Conservation (phyloP, 2,113 vertebrate genomes). For the Apteryx owenii region DNA sequence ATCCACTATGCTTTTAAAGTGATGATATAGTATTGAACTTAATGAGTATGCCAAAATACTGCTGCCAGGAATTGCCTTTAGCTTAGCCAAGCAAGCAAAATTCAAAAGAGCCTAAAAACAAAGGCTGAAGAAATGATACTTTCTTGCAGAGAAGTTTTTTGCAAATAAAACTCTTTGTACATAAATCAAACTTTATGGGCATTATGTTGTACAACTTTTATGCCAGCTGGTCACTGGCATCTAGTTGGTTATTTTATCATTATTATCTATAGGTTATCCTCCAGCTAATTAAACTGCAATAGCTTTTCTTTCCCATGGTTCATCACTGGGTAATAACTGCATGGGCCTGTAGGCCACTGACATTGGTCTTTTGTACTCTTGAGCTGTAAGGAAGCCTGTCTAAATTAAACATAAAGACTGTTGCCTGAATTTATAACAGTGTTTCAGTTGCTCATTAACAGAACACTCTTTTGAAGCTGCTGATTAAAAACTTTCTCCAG, state of each 20-base stretch:
- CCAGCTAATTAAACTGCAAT: slow-evolving; percentile 45
- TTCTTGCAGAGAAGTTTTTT: slow-evolving; percentile 13
- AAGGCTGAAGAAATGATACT: background rate
- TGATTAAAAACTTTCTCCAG: slow-evolving; percentile 47
- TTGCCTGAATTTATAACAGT: slow-evolving; percentile 39
- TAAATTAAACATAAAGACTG: slow-evolving; percentile 38
- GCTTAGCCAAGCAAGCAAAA: slow-evolving; percentile 33
- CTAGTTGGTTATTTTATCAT: background rate
- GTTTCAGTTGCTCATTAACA: slow-evolving; percentile 43
- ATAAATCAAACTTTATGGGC: background rate
- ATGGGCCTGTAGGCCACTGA: slow-evolving; percentile 16
- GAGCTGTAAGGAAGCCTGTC: slow-evolving; percentile 23
- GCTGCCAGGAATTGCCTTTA: slow-evolving; percentile 30
- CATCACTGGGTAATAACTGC: slow-evolving; percentile 32
- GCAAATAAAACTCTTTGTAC: background rate
- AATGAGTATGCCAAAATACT: slow-evolving; percentile 15
- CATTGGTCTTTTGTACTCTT: slow-evolving; percentile 37
- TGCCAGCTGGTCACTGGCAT: background rate
- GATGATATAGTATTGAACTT: slow-evolving; percentile 32
- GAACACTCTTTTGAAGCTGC: slow-evolving; percentile 20
- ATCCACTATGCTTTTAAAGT: slow-evolving; percentile 41
- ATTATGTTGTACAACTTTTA: background rate
- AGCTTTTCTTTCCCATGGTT: slow-evolving; percentile 39
- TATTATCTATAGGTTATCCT: slow-evolving; percentile 25
- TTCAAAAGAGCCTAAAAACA: background rate